Base-by-base conservation (phyloP, 37 sponge, comb jelly and placozoan species). In the Theonella swinhoei region DNA sequence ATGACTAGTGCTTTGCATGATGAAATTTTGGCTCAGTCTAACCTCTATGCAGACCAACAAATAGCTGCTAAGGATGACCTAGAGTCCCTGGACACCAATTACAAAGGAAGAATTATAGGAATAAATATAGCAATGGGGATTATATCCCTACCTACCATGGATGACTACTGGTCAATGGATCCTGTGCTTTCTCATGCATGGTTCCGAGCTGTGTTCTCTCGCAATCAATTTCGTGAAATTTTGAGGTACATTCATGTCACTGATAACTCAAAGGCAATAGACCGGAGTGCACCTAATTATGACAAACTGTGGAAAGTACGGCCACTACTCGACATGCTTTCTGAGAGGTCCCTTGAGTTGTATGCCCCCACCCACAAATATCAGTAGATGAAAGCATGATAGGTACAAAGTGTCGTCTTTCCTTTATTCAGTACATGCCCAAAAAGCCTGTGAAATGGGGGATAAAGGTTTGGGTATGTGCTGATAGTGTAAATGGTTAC, bases 301-400 rank as follows among this genome's bases (percentile, higher is more conserved):
- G 82, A 88, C 58, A 64, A 66, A 33, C 70, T 79, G 43, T 86
- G 39, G 54, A 86, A 79, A 69, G 38, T 88, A 14, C 38, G 74
- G 2, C 71, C 77, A 34, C 26, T 82, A 23, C 42, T 88, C 14
- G 47, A 68, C 17, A 39, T 8, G 24, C 0, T 76, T 0, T 34
- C 64, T 22, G 26, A 88, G 62, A 47, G 54, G 1, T 67, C 29
- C 40, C 24, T 29, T 17, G 28, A 76, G 14, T n/a, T 81, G 14
- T 88, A 88, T 33, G 36, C 36, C 82, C 63, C 8, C 72, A 68
- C 20, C 77, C 22, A 29, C 67, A 88, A 33, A 1, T 86, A 1
- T 86, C 80, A 3, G 62, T 78, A 0, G 87, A 86, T 86, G 82
- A 86, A 63, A 59, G 83, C 33, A 88, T 88, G 89, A 80, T 88